phyloP scores from a whole-genome alignment of 53 echinoderm and acorn worm genomes.

The Arbacia lixula region DNA sequence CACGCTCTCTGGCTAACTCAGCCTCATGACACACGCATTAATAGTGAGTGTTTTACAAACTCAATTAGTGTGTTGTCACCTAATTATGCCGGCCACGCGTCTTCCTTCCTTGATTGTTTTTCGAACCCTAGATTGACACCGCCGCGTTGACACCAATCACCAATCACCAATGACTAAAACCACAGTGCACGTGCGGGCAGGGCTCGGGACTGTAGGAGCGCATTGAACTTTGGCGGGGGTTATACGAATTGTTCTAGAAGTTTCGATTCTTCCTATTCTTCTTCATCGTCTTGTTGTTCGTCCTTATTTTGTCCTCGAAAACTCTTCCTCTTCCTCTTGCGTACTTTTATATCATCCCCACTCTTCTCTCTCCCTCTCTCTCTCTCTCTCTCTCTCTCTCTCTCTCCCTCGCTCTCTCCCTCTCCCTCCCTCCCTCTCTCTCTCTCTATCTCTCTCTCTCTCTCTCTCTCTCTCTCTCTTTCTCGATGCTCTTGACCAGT shows the following conservation, averaged over 20 bases:
- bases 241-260: no score
- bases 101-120: slow-evolving; percentile 40
- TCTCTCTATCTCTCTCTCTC: not conserved
- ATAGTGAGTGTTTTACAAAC: slow-evolving; percentile 18
- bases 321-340: not conserved
- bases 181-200: no score
- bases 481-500: no score
- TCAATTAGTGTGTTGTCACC: slow-evolving; percentile 44
- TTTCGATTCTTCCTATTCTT: no score
- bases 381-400: not conserved
- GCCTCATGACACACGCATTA: slow-evolving; percentile 14
- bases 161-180: no score
- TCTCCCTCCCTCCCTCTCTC: not conserved
- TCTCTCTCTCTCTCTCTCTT: not conserved
- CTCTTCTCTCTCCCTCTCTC: not conserved
- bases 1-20: no score
- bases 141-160: no score
- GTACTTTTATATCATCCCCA: not conserved
- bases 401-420: slow-evolving; percentile 8
- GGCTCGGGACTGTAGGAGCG: no score
- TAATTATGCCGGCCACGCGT: slow-evolving; percentile 15
- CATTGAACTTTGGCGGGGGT: no score
- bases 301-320: not conserved
- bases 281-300: not conserved
- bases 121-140: not conserved